Conservation (phyloP, 2,113 vertebrate species). For the Anser cygnoides region DNA sequence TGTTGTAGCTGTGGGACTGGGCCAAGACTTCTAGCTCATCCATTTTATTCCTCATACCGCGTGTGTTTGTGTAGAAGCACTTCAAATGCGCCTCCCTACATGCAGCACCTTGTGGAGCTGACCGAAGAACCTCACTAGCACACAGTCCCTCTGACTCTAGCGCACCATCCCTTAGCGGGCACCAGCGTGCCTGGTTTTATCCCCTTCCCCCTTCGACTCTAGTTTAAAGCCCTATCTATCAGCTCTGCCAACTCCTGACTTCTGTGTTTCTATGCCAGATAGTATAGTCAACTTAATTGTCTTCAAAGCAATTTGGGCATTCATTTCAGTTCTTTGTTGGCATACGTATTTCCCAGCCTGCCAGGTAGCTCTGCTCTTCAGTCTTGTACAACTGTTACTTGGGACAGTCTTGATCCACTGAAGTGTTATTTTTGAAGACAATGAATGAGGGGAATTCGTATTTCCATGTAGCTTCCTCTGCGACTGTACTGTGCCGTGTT, state of each 20-base stretch:
- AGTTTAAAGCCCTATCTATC: too few relatives aligned
- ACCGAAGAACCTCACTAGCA: too few relatives aligned
- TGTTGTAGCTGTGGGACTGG: too few relatives aligned
- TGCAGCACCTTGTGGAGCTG: too few relatives aligned
- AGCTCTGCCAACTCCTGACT: background rate
- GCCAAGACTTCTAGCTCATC: too few relatives aligned
- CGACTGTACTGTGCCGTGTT: background rate
- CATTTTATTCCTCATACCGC: too few relatives aligned
- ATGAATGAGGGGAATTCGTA: fast-evolving
- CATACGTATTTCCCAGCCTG: fast-evolving
- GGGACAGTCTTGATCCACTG: background rate
- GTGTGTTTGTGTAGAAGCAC: too few relatives aligned
- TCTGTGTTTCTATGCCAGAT: background rate
- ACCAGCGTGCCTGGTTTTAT: too few relatives aligned
- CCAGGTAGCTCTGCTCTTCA: background rate
- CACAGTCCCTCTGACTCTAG: too few relatives aligned
- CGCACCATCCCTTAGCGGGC: too few relatives aligned
- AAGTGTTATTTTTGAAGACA: background rate
- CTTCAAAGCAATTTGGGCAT: background rate
- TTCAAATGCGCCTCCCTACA: too few relatives aligned
- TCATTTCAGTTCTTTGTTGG: background rate
- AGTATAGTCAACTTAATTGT: background rate
- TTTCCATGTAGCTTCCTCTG: background rate
- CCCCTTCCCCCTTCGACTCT: too few relatives aligned
- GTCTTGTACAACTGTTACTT: background rate